A percentile compares a stretch with the other conserved stretches of the same genome.
phyloP scores from a whole-genome alignment of 1,140 invertebrate species.

The Samia ricini region DNA sequence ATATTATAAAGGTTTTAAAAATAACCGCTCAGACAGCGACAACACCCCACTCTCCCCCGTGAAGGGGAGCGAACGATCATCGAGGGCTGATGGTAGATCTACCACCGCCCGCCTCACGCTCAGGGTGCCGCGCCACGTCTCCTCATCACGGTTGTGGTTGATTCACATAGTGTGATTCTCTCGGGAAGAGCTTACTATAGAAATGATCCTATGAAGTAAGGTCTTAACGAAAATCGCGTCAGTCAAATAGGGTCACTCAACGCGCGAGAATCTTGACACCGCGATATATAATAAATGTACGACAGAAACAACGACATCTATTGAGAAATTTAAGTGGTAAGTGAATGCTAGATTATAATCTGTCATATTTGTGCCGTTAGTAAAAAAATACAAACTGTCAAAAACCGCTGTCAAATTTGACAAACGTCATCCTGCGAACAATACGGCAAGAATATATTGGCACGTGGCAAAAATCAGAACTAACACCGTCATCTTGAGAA shows the following conservation, averaged over 20 bases:
- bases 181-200: constrained; percentile 37
- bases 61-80: constrained; percentile 39
- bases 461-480: too few relatives aligned
- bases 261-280: constrained; percentile 23
- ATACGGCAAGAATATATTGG: too few relatives aligned
- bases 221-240: constrained; percentile 15
- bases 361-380: too few relatives aligned
- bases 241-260: neutral
- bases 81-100: constrained; percentile 29
- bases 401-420: too few relatives aligned
- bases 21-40: constrained; percentile 32
- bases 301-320: constrained; percentile 21
- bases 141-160: constrained; percentile 28
- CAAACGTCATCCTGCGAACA: too few relatives aligned
- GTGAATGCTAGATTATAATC: too few relatives aligned
- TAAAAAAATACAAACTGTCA: too few relatives aligned
- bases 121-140: constrained; percentile 30
- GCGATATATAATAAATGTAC: constrained; percentile 16
- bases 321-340: neutral
- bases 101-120: constrained; percentile 33
- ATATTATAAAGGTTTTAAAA: constrained; percentile 29
- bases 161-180: constrained; percentile 31
- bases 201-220: constrained; percentile 46
- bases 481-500: too few relatives aligned
- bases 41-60: too few relatives aligned